A percentile compares a stretch with the other conserved stretches of the same genome.
phyloP scores from a whole-genome alignment of 1,140 invertebrate species.

The Zelostemma sp. region DNA sequence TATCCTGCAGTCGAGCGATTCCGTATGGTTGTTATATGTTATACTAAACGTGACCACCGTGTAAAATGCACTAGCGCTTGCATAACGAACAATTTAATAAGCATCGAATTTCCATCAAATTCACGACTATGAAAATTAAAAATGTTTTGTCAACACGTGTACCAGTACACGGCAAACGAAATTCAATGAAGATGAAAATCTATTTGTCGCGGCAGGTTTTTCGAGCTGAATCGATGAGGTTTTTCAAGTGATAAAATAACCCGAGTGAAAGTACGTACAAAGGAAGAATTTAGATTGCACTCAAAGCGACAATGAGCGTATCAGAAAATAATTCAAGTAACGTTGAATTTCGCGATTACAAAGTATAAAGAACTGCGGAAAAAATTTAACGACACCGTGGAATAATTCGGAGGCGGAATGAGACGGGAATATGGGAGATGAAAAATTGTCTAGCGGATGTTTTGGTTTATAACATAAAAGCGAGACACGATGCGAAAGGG shows the following conservation, averaged over 20 bases:
- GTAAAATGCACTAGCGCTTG: conserved; percentile 21
- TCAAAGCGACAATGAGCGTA: too few species aligned
- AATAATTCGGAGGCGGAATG: conserved; percentile 13
- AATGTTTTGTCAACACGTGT: conserved; percentile 27
- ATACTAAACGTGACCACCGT: conserved; percentile 20
- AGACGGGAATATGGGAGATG: conserved; percentile 23
- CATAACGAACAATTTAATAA: conserved; percentile 33
- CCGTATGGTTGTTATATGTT: conserved; percentile 22
- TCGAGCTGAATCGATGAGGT: too few species aligned
- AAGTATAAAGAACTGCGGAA: too few species aligned
- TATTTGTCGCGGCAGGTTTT: too few species aligned
- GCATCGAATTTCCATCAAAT: conserved; percentile 35
- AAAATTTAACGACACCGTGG: conserved; percentile 29
- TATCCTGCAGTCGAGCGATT: conserved; percentile 53
- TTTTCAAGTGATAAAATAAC: too few species aligned
- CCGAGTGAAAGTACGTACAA: too few species aligned
- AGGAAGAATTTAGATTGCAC: too few species aligned
- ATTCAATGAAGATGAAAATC: too few species aligned
- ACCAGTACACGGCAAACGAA: too few species aligned
- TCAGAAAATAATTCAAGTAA: too few species aligned
- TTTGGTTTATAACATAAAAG: conserved; percentile 42
- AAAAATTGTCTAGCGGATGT: conserved; percentile 27
- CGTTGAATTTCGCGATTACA: too few species aligned
- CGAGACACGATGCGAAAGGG: conserved; percentile 3
- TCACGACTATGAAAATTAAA: conserved; percentile 26